Percentiles rank a stretch among this genome's conserved stretches.
Conservation (phyloP, 2,888 invertebrate species). For the Brachyptera putata region DNA sequence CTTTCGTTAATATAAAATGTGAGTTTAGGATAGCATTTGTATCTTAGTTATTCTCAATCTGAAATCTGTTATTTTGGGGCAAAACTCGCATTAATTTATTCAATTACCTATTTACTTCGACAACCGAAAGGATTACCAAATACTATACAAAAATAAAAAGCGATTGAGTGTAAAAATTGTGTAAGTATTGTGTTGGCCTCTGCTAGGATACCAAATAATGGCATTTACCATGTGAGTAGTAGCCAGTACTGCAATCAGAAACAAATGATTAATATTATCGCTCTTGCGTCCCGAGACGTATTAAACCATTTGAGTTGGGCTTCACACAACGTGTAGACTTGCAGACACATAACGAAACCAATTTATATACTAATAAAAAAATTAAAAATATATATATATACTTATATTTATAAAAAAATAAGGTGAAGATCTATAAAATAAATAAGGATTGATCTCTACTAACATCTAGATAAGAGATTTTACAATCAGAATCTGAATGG, state of each 20-base stretch:
- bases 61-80: too few relatives aligned
- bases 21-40: too few relatives aligned
- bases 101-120: too few relatives aligned
- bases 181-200: constrained; percentile 22
- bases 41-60: too few relatives aligned
- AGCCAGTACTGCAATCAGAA: not conserved
- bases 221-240: not conserved
- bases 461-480: not conserved
- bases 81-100: too few relatives aligned
- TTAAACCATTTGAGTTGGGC: too few relatives aligned
- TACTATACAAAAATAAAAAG: too few relatives aligned
- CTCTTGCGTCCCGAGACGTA: too few relatives aligned
- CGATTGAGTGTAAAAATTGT: constrained; percentile 18
- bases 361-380: constrained; percentile 7
- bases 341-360: not conserved
- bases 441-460: not conserved
- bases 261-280: not conserved
- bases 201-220: not conserved
- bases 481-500: not conserved
- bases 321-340: too few relatives aligned
- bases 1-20: too few relatives aligned
- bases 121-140: too few relatives aligned
- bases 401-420: not conserved
- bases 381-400: not conserved
- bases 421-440: not conserved